phyloP scores from a whole-genome alignment of 2,888 invertebrate species.

The Agrochola circellaris region DNA sequence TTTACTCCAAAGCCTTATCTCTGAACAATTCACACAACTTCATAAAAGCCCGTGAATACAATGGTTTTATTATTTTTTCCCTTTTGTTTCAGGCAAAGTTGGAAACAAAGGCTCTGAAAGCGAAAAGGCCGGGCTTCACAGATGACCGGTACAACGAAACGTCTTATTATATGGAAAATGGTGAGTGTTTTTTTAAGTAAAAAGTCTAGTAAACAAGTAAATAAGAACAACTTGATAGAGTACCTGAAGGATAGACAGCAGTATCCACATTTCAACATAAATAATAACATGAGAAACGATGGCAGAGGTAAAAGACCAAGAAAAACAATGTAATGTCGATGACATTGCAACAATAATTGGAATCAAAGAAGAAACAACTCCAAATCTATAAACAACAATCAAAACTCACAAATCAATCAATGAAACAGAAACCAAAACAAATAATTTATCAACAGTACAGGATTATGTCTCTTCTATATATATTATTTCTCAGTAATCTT shows the following conservation, averaged over 20 bases:
- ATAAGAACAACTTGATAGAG: background rate
- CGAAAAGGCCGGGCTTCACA: slow-evolving; percentile 97
- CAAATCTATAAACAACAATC: slow-evolving; percentile 19
- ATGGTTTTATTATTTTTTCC: slow-evolving; percentile 60
- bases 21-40: slow-evolving; percentile 56
- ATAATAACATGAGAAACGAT: background rate
- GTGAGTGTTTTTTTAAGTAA: slow-evolving; percentile 88
- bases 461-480: slow-evolving; percentile 40
- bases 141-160: slow-evolving; percentile 98
- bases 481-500: slow-evolving; percentile 55
- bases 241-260: background rate
- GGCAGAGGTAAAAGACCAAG: background rate
- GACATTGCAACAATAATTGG: slow-evolving; percentile 6
- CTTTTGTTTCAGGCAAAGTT: slow-evolving; percentile 95
- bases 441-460: slow-evolving; percentile 44
- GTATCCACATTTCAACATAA: background rate
- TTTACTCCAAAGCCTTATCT: slow-evolving; percentile 43
- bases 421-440: slow-evolving; percentile 45
- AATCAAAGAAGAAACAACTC: slow-evolving; percentile 11
- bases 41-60: slow-evolving; percentile 54
- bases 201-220: background rate
- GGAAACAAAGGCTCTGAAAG: slow-evolving; percentile 97
- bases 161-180: slow-evolving; percentile 98
- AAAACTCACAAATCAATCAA: slow-evolving; percentile 32
- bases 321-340: background rate